A percentile compares a stretch with the other conserved stretches of the same genome.
Evolutionary conservation across 1,140 invertebrate species (phyloP).

Genomic region (Episyrphus balteatus): DNA sequence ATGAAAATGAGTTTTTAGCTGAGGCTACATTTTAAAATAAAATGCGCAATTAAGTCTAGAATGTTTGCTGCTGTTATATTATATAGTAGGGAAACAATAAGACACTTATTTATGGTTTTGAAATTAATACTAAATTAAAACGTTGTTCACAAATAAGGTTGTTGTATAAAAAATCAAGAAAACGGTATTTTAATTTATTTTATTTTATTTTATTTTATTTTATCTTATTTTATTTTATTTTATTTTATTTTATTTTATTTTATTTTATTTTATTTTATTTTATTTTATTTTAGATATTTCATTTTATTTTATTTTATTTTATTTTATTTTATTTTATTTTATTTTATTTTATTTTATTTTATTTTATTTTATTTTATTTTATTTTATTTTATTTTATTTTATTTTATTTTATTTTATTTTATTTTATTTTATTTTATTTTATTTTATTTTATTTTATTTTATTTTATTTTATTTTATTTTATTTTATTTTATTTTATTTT

Average conservation of each 20-base stretch:
- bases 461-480: not conserved
- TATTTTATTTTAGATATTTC: not conserved
- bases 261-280: not conserved
- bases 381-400: not conserved
- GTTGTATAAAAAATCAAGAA: no score
- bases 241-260: not conserved
- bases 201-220: no score
- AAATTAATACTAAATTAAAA: no score
- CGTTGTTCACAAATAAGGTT: no score
- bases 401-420: not conserved
- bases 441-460: not conserved
- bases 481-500: not conserved
- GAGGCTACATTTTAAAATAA: no score
- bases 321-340: not conserved
- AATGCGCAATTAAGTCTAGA: no score
- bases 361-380: not conserved
- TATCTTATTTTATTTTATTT: no score
- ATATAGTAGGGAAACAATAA: no score
- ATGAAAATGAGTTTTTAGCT: no score
- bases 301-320: not conserved
- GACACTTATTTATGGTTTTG: no score
- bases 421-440: not conserved
- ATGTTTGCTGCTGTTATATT: no score
- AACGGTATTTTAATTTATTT: no score
- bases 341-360: not conserved